A percentile compares a stretch with the other conserved stretches of the same genome.
phyloP scores from a whole-genome alignment of 2,797 vertebrate species.

The Chaetophractus vellerosus region DNA sequence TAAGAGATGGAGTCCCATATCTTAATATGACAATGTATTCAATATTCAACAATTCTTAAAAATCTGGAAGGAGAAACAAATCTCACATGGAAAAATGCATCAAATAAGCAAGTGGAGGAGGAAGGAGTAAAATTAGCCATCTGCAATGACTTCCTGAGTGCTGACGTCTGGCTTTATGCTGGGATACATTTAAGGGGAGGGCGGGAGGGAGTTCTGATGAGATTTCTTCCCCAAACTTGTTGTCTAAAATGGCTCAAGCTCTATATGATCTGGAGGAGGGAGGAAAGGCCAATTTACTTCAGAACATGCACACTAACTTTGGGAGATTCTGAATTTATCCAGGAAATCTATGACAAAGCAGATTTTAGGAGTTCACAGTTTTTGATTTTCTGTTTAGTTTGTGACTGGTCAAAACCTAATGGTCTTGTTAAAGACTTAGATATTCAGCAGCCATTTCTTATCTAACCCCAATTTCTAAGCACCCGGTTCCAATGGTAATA shows the following conservation, averaged over 20 bases:
- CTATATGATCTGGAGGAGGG: neutral
- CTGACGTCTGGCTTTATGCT: slow-evolving; percentile 67
- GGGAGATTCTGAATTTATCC: neutral
- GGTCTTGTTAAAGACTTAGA: slow-evolving; percentile 41
- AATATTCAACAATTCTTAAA: slow-evolving; percentile 71
- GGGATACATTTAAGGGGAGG: neutral
- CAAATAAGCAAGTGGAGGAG: slow-evolving; percentile 75
- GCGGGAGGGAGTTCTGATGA: neutral
- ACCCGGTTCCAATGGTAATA: neutral
- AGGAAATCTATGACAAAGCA: neutral
- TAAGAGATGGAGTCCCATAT: neutral
- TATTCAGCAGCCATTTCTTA: slow-evolving; percentile 12
- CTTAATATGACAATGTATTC: slow-evolving; percentile 40
- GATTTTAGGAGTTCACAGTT: neutral
- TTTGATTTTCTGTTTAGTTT: slow-evolving; percentile 49
- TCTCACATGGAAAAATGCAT: slow-evolving; percentile 72
- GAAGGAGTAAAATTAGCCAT: slow-evolving; percentile 74
- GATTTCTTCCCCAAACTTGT: neutral
- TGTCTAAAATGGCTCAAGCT: neutral
- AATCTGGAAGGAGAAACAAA: slow-evolving; percentile 72
- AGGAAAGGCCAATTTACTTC: neutral
- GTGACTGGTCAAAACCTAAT: slow-evolving; percentile 1
- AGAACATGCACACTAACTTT: neutral
- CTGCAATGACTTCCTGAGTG: slow-evolving; percentile 64
- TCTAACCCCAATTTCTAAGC: neutral